Evolutionary conservation across 2,797 vertebrate species (phyloP), one percentile per base, ranked within the genome.

Genomic region (Avahi laniger): DNA sequence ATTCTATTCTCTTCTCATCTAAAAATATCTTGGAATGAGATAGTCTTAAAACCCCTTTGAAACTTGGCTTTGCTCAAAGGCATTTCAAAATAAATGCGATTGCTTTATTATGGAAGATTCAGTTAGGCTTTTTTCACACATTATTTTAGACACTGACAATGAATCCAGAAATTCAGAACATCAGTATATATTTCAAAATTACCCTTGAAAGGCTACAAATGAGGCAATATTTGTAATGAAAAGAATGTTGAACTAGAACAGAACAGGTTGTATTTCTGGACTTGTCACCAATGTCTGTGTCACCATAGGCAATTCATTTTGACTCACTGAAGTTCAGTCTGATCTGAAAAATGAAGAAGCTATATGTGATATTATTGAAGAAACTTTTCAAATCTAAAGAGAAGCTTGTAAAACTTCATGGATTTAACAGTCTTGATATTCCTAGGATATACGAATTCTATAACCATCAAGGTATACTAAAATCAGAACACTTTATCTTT

Each of bases 1-100:
- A 92, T 95, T 91, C 91, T 96, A 95, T 96, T 96, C 70, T 86
- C 82, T 86, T 96, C 83, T 86, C 26, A 70, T 93, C 94, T 96
- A 92, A 97, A 97, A 95, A 91, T 96, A 97, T 52, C 94, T 85
- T 96, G 75, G 79, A 95, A 95, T 41, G 33, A 0, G 5, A 70
- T 86, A 83, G 59, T 89, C 72, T 85, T 81, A 59, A 89, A 87
- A 73, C 20, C 67, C 20, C 41, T 86, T 75, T 43, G 85, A 89
- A 96, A 95, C 38, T 95, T 96, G 94, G 94, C 93, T 94, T 95
- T 79, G 52, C 35, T 96, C 63, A 96, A 96, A 93, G 65, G 48
- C 7, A 26, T 91, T 91, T 89, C 75, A 90, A 96, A 97, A 97
- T 96, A 96, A 92, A 96, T 79, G 72, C 86, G 89, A 84, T 87